Evolutionary conservation across 2,888 invertebrate species (phyloP).

Genomic region (Phanerotoma sp.): DNA sequence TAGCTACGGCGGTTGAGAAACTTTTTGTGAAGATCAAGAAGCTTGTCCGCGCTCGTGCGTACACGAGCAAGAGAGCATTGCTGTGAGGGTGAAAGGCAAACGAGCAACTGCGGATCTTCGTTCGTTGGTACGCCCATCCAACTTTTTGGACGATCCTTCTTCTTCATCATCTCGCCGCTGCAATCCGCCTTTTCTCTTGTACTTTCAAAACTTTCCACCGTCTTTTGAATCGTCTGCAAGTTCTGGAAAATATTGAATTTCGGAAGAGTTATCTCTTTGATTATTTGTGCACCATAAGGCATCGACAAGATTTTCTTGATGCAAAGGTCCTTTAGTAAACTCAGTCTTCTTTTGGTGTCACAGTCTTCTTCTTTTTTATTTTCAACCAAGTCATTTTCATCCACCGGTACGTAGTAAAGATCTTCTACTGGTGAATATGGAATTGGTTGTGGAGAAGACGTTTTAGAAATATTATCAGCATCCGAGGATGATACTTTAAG

Average conservation of each 20-base stretch:
- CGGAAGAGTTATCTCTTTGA: constrained; percentile 43
- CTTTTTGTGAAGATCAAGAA: constrained; percentile 71
- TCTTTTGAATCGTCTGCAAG: constrained; percentile 36
- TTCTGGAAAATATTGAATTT: constrained; percentile 43
- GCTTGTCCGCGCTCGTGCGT: constrained; percentile 63
- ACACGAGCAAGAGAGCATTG: constrained; percentile 52
- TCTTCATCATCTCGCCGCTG: constrained; percentile 34
- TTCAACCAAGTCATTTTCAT: constrained; percentile 2
- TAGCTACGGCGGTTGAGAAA: constrained; percentile 67
- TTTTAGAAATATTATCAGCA: constrained; percentile 54
- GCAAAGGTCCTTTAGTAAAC: constrained; percentile 66
- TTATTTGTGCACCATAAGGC: constrained; percentile 69
- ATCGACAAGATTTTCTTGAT: constrained; percentile 66
- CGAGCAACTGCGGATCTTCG: constrained; percentile 64
- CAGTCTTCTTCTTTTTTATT: background rate
- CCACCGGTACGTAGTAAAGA: constrained; percentile 38
- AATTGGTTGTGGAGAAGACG: constrained; percentile 32
- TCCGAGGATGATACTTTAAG: background rate
- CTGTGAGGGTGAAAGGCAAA: constrained; percentile 75
- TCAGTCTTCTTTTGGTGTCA: constrained; percentile 52
- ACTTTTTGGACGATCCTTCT: constrained; percentile 43
- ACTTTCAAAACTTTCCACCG: constrained; percentile 26
- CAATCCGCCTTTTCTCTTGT: constrained; percentile 7
- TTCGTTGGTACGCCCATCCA: constrained; percentile 68
- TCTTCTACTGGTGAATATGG: constrained; percentile 40